Percentiles rank a stretch among this genome's conserved stretches.
Evolutionary conservation across 2,797 vertebrate genomes (phyloP).

Genomic region (Chrysocyon brachyurus): DNA sequence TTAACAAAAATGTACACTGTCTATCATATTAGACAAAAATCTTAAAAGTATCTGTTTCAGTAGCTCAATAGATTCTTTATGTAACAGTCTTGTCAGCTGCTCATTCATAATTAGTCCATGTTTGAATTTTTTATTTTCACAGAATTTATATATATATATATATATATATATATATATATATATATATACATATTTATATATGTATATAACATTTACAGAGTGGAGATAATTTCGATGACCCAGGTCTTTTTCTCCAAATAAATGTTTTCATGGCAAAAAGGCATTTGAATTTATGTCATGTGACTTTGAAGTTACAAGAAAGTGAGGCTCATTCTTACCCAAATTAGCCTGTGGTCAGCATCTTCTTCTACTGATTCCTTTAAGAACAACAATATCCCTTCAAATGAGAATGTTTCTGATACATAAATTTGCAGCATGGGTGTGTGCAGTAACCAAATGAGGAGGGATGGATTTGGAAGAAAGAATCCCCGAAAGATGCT

Average conservation of each 20-base stretch:
- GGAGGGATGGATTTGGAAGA: not conserved
- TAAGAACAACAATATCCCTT: constrained; percentile 33
- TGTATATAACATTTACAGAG: not conserved
- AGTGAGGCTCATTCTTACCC: constrained; percentile 30
- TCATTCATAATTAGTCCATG: not conserved
- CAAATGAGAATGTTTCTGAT: not conserved
- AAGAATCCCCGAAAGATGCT: not conserved
- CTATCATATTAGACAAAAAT: not conserved
- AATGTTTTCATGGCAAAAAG: constrained; percentile 28
- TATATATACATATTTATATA: not conserved
- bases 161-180: not conserved
- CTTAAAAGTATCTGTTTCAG: not conserved
- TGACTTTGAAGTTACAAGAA: not conserved
- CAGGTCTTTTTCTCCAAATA: not conserved
- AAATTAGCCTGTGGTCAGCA: not conserved
- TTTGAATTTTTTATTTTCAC: not conserved
- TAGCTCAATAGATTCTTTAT: constrained; percentile 1
- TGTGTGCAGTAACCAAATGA: not conserved
- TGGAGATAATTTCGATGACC: not conserved
- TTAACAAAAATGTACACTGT: constrained; percentile 46
- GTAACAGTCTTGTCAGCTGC: constrained; percentile 20
- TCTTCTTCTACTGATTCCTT: not conserved
- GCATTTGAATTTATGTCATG: constrained; percentile 14
- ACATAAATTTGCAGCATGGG: not conserved
- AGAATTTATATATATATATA: not conserved